Evolutionary conservation across 1,140 invertebrate genomes (phyloP).

Genomic region (Drosophila triauraria): DNA sequence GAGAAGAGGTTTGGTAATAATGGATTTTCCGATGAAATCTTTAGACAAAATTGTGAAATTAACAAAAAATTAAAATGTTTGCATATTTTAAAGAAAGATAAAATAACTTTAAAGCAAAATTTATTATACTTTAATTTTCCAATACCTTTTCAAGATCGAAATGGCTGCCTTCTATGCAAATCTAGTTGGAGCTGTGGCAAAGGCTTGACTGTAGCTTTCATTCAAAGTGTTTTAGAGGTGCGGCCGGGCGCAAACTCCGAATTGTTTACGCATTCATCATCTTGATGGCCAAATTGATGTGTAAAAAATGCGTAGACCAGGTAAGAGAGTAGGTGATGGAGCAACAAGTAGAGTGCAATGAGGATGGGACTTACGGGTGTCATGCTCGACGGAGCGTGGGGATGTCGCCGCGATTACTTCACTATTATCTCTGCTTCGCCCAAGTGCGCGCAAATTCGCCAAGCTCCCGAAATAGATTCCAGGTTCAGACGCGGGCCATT

Average conservation of each 20-base stretch:
- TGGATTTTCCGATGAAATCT: not conserved
- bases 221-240: slow-evolving; percentile 56
- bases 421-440: slow-evolving; percentile 35
- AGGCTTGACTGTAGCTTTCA: slow-evolving; percentile 31
- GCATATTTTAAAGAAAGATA: too few species aligned
- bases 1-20: not conserved
- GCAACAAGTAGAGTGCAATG: slow-evolving; percentile 14
- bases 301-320: slow-evolving; percentile 45
- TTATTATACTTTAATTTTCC: not conserved
- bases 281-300: slow-evolving; percentile 64
- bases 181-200: not conserved
- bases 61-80: not conserved
- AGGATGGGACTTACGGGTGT: slow-evolving; percentile 59
- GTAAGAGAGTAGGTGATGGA: slow-evolving; percentile 9
- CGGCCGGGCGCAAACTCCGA: slow-evolving; percentile 40
- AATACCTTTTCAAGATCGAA: slow-evolving; percentile 23
- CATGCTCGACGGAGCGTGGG: slow-evolving; percentile 54
- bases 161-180: not conserved
- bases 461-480: slow-evolving; percentile 35
- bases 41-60: not conserved
- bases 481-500: slow-evolving; percentile 29
- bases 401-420: slow-evolving; percentile 25
- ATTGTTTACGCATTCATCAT: slow-evolving; percentile 62
- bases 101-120: not conserved
- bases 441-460: slow-evolving; percentile 41